Evolutionary conservation across 1,140 invertebrate species (phyloP), one percentile per base, ranked within the genome.

Genomic region (Drosophila setifemur): DNA sequence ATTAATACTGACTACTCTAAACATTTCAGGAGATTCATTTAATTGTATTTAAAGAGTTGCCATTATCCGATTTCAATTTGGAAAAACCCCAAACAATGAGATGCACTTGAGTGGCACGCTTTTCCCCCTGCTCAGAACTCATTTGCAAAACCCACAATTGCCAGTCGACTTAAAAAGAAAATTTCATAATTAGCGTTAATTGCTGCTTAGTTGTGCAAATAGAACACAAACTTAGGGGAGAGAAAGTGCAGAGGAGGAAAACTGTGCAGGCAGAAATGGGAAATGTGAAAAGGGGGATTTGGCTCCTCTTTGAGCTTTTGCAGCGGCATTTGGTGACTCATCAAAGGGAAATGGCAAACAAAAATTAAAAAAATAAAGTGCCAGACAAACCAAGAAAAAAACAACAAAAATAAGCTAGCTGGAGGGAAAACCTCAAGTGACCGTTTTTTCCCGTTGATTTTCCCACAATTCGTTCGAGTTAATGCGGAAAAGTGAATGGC

Each of bases 401-500:
- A 31, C 33, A 49, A 71, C 39, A 18, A 71, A 71, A 71, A 53
- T 71, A 67, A 58, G 50, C 39, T 33, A 60, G 25, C 18, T 14
- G 39, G 14, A 49, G 45, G 63, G 23, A 42, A 69, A 55, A 45
- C 66, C 66, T 70, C 67, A 70, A 70, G 67, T 70, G 67, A 70
- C 67, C 67, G 53, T 19, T 52, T 40, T 47, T 57, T 49, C 39
- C 31, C 14, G 31, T 25, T 29, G 26, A 12, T 55, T 45, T 68
- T 45, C 25, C 33, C 42, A 19, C 28, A 26, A 5, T 19, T 25
- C 25, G 6, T 1, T 18, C 28, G 14, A 55, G 49, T 69, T 69
- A 69, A 64, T 69, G 40, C 28, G 64, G 64, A 72, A 73, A 73
- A 73, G 69, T 73, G 69, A 73, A 73, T 73, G 69, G 69, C 69